Percentiles rank a stretch among this genome's conserved stretches.
Conservation (phyloP, 2,888 invertebrate species). For the Malthinus flaveolus region DNA sequence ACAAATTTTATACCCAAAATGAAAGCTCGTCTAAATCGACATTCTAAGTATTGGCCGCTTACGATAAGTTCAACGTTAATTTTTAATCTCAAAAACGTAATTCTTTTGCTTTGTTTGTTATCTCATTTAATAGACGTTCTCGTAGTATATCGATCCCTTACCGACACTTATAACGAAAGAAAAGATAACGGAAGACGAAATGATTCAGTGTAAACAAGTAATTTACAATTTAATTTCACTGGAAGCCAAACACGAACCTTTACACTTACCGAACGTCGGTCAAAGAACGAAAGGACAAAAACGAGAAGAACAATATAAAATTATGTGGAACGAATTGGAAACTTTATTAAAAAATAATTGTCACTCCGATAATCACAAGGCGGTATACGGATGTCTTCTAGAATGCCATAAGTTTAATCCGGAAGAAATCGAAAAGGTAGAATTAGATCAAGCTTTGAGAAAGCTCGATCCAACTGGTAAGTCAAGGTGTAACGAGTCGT, state of each 20-base stretch:
- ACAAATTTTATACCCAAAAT: constrained; percentile 66
- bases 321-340: constrained; percentile 90
- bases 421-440: constrained; percentile 65
- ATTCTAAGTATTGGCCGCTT: constrained; percentile 86
- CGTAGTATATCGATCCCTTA: constrained; percentile 79
- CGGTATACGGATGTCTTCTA: constrained; percentile 76
- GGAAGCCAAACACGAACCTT: constrained; percentile 81
- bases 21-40: constrained; percentile 70
- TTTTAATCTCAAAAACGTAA: constrained; percentile 77
- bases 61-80: constrained; percentile 87
- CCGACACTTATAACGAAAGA: constrained; percentile 81
- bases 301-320: constrained; percentile 87
- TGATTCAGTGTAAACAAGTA: constrained; percentile 82
- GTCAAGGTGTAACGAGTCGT: constrained; percentile 24
- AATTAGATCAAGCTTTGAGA: constrained; percentile 62
- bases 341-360: constrained; percentile 77
- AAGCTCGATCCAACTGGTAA: constrained; percentile 61
- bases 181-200: constrained; percentile 81
- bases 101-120: constrained; percentile 34
- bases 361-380: constrained; percentile 77
- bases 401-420: constrained; percentile 70
- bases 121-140: constrained; percentile 8
- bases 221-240: constrained; percentile 78
- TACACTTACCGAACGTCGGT: constrained; percentile 71
- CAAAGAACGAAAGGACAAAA: constrained; percentile 65